These are phyloP conservation scores for Hippoglossus hippoglossus DNA, from an alignment of 2,797 vertebrate genomes.

Conservation along the genomic window DNA sequence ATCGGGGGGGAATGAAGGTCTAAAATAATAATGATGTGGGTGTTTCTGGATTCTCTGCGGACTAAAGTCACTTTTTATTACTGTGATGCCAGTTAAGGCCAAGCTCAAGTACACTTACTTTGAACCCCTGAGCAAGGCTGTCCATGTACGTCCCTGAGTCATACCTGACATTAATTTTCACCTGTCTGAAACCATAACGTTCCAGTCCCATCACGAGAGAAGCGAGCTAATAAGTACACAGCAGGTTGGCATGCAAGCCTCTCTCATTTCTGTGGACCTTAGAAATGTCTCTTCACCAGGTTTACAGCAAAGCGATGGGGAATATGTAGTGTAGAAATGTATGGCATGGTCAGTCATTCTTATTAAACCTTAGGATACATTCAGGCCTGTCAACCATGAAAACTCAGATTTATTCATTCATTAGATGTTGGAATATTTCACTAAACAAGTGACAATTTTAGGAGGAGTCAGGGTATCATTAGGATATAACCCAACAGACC, in stretches of 20 bases:
- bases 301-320: not conserved
- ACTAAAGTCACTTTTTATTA: constrained; percentile 17
- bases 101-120: not conserved
- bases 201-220: not conserved
- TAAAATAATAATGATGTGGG: constrained; percentile 34
- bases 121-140: not conserved
- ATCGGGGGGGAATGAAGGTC: not conserved
- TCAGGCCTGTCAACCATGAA: no score
- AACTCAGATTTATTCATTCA: no score
- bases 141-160: not conserved
- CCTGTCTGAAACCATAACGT: not conserved
- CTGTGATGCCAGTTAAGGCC: constrained; percentile 4
- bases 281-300: not conserved
- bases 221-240: not conserved
- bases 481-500: no score
- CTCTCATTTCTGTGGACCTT: not conserved
- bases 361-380: no score
- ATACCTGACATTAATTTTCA: not conserved
- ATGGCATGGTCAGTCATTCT: no score
- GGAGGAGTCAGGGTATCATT: no score
- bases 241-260: no score
- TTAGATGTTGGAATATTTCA: no score
- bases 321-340: not conserved
- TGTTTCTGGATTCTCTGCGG: constrained; percentile 13
- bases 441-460: no score